These are phyloP conservation scores for Diarsia mendica DNA, from an alignment of 2,888 invertebrate genomes.

Conservation along the genomic window DNA sequence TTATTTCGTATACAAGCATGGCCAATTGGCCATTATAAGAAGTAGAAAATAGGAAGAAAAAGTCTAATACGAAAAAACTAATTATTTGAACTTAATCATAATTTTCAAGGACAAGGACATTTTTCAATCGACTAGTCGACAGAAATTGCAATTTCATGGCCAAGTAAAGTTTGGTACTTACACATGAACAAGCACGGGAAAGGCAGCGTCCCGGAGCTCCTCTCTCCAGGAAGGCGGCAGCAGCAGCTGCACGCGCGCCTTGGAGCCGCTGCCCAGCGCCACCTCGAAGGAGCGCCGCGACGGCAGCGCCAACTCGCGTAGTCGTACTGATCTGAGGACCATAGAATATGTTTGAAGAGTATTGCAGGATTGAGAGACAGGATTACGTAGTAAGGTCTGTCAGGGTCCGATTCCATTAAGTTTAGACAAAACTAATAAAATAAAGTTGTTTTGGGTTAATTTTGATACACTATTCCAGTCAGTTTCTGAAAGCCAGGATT, in stretches of 20 bases:
- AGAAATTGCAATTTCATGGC: background rate
- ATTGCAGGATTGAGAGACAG: background rate
- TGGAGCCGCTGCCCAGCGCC: conserved; percentile 95
- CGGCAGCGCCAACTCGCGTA: conserved; percentile 95
- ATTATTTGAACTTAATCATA: background rate
- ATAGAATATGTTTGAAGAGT: background rate
- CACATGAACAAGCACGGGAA: conserved; percentile 97
- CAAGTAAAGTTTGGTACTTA: conserved; percentile 80
- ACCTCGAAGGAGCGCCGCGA: conserved; percentile 95
- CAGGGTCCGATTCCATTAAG: background rate
- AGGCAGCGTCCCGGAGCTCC: conserved; percentile 95
- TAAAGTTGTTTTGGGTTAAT: background rate
- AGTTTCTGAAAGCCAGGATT: background rate
- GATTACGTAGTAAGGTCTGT: background rate
- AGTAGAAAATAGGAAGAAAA: background rate
- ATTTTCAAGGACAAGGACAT: background rate
- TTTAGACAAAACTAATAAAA: background rate
- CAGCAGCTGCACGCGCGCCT: conserved; percentile 96
- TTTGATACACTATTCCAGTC: background rate
- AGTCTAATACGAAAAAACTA: background rate
- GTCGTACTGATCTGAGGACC: conserved; percentile 89
- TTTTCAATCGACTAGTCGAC: no score
- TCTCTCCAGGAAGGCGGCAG: conserved; percentile 97
- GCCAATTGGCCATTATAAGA: background rate
- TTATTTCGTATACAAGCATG: background rate